phyloP scores from a whole-genome alignment of 2,888 invertebrate genomes.

The Hyalella azteca region DNA sequence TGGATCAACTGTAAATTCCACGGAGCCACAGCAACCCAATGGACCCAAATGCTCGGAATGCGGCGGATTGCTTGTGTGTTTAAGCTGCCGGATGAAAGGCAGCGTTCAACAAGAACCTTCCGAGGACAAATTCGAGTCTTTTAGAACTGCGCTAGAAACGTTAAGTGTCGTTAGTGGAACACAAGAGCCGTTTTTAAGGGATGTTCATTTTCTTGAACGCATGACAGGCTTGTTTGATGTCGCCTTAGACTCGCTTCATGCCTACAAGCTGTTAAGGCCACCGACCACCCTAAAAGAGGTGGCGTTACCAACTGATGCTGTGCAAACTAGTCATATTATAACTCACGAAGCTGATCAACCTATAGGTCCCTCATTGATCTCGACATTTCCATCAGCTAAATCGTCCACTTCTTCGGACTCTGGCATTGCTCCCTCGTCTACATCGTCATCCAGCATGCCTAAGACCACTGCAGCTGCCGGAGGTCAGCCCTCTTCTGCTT shows the following conservation, averaged over 20 bases:
- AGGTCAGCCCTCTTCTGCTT: too few species aligned
- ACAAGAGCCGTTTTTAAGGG: background rate
- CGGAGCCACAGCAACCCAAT: background rate
- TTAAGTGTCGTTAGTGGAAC: background rate
- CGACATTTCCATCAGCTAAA: background rate
- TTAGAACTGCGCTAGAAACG: background rate
- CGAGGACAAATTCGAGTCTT: background rate
- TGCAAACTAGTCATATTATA: background rate
- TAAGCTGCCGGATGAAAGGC: background rate
- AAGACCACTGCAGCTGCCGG: too few species aligned
- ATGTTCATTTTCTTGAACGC: background rate
- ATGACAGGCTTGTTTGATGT: background rate
- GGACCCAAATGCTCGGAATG: background rate
- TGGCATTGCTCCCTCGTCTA: background rate
- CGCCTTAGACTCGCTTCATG: background rate
- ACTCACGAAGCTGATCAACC: background rate
- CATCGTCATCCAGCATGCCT: too few species aligned
- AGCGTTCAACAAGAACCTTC: background rate
- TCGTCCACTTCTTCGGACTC: background rate
- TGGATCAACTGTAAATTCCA: too few species aligned
- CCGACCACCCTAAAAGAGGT: background rate
- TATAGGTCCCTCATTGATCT: background rate
- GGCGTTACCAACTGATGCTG: background rate
- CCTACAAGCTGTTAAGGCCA: background rate
- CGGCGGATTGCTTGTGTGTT: background rate